Evolutionary conservation across 2,797 vertebrate species (phyloP), one percentile per base, ranked within the genome.

Genomic region (Natrix natrix): DNA sequence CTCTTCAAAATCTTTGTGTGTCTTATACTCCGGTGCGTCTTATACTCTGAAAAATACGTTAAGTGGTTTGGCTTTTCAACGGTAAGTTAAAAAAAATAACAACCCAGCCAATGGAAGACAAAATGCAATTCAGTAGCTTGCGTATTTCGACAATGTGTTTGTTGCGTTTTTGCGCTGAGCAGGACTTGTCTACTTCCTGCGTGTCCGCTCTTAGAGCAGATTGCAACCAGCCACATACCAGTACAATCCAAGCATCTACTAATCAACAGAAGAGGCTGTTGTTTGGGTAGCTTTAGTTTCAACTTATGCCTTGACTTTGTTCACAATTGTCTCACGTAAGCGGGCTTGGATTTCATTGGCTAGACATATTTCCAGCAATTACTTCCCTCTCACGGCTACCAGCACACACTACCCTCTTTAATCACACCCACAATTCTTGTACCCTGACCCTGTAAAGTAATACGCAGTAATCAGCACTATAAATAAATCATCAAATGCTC

Each of bases 261-360:
- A 57, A 52, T 90, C 26, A 32, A 57, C 16, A 52, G 37, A 22
- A 56, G 32, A 61, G 26, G 24, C 37, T 91, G 61, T 52, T 57
- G 78, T 66, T 66, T 52, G 12, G 14, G 87, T 87, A 22, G 60
- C 90, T 63, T 22, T 87, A 57, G 57, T 52, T 89, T 17, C 89
- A 61, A 61, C 5, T 8, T 90, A 7, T 24, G 52, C 32, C 5
- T 43, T 56, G 60, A 78, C 56, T 89, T 54, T 48, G 56, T 32
- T 8, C 66, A 11, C 66, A 48, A 2, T 60, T 60, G 69, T 37
- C 69, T 91, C 83, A 20, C 28, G 48, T 56, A 91, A 48, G 59
- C 11, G 48, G 89, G 86, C 69, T 88, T 93, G 28, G 32, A 87
- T 95, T 95, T 89, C 55, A 26, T 93, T 86, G 66, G 20, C 56